Conservation (phyloP, 2,113 vertebrate genomes). For the Grammomys dolichurus region DNA sequence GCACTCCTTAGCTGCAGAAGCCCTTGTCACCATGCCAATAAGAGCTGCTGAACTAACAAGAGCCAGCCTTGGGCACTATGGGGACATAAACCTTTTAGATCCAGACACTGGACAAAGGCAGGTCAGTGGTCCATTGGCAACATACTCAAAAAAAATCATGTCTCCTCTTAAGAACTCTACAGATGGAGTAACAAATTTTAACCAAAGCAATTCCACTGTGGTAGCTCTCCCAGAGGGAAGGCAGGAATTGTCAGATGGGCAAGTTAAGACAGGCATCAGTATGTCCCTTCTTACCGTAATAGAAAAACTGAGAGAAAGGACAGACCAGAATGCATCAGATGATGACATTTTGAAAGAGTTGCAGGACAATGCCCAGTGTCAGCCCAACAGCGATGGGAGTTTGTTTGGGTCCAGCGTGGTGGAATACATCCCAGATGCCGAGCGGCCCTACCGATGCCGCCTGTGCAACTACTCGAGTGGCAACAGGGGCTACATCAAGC, state of each 20-base stretch:
- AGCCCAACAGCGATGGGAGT: conserved; percentile 74
- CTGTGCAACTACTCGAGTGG: conserved; percentile 96
- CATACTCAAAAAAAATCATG: conserved; percentile 83
- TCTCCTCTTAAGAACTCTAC: conserved; percentile 83
- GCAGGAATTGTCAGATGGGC: conserved; percentile 89
- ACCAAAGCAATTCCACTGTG: conserved; percentile 86
- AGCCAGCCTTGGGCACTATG: conserved; percentile 84
- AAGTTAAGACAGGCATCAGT: conserved; percentile 96
- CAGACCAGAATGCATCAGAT: conserved; percentile 96
- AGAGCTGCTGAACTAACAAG: conserved; percentile 91
- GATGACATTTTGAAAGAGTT: conserved; percentile 97
- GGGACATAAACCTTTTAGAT: conserved; percentile 80
- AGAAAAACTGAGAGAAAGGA: conserved; percentile 95
- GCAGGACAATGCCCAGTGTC: conserved; percentile 95
- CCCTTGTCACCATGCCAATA: conserved; percentile 96
- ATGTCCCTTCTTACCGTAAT: conserved; percentile 97
- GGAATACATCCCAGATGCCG: conserved; percentile 92
- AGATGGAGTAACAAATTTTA: conserved; percentile 81
- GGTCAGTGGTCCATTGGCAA: conserved; percentile 70
- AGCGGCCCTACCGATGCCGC: conserved; percentile 95
- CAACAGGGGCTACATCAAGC: conserved; percentile 98
- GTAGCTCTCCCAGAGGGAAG: conserved; percentile 87
- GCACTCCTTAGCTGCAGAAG: conserved; percentile 97
- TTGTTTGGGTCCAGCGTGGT: conserved; percentile 88
- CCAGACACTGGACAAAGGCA: conserved; percentile 86